Percentiles rank a stretch among this genome's conserved stretches.
Conservation (phyloP, 2,797 vertebrate genomes). For the Triplophysa bombifrons region DNA sequence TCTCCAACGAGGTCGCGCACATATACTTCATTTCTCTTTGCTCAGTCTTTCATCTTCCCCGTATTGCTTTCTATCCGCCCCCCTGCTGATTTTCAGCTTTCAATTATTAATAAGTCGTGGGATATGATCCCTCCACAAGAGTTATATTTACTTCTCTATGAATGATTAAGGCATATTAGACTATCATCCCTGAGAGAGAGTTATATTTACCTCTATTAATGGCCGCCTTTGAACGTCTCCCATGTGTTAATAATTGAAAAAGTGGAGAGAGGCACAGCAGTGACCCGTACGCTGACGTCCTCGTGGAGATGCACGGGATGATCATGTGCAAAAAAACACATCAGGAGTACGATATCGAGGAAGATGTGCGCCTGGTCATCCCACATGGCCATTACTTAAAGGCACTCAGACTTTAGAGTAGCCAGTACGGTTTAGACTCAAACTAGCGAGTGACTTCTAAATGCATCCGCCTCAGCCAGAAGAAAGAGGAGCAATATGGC, state of each 20-base stretch:
- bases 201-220: constrained; percentile 82
- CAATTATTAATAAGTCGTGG: constrained; percentile 76
- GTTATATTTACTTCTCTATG: constrained; percentile 79
- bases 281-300: background rate
- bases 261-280: constrained; percentile 53
- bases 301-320: background rate
- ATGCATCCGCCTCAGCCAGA: constrained; percentile 49
- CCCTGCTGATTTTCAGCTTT: constrained; percentile 65
- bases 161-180: constrained; percentile 80
- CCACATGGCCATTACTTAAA: constrained; percentile 61
- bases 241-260: constrained; percentile 77
- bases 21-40: constrained; percentile 22
- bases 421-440: constrained; percentile 47
- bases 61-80: constrained; percentile 50
- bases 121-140: constrained; percentile 69
- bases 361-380: constrained; percentile 3
- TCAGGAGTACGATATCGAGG: background rate
- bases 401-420: constrained; percentile 34
- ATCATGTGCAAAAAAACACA: background rate
- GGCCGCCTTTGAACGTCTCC: constrained; percentile 67
- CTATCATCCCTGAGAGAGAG: constrained; percentile 73
- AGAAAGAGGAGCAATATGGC: constrained; percentile 14
- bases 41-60: constrained; percentile 47
- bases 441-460: constrained; percentile 6
- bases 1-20: background rate